Evolutionary conservation across 2,888 invertebrate species (phyloP).

Genomic region (Metellina segmentata): DNA sequence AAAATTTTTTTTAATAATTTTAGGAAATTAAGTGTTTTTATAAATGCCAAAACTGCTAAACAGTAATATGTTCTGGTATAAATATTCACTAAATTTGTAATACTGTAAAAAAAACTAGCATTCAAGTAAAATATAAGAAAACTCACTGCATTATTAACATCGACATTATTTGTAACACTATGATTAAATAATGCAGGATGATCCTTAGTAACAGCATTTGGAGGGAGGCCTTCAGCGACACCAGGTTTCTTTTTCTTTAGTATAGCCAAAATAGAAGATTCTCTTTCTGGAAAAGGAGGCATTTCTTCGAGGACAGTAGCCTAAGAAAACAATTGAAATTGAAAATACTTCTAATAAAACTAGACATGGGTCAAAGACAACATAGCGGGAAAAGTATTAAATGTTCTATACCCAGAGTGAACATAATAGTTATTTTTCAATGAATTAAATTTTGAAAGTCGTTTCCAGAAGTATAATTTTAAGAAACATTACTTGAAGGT

Average conservation of each 20-base stretch:
- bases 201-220: constrained; percentile 76
- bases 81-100: no score
- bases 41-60: no score
- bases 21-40: neutral
- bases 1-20: neutral
- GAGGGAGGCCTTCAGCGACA: constrained; percentile 79
- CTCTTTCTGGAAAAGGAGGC: constrained; percentile 99
- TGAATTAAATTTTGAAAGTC: no score
- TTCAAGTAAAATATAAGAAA: neutral
- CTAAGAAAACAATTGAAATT: constrained; percentile 79
- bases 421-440: no score
- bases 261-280: constrained; percentile 97
- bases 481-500: no score
- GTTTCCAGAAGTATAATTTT: no score
- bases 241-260: constrained; percentile 98
- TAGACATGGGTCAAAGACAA: no score
- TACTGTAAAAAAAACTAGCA: neutral
- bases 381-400: no score
- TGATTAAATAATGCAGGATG: constrained; percentile 71
- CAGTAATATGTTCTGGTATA: no score
- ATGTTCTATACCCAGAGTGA: no score
- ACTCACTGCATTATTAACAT: constrained; percentile 59
- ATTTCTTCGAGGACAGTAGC: constrained; percentile 99
- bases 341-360: neutral
- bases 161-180: constrained; percentile 60